A percentile compares a stretch with the other conserved stretches of the same genome.
phyloP scores from a whole-genome alignment of 2,113 vertebrate genomes.

The Ranitomeya imitator region DNA sequence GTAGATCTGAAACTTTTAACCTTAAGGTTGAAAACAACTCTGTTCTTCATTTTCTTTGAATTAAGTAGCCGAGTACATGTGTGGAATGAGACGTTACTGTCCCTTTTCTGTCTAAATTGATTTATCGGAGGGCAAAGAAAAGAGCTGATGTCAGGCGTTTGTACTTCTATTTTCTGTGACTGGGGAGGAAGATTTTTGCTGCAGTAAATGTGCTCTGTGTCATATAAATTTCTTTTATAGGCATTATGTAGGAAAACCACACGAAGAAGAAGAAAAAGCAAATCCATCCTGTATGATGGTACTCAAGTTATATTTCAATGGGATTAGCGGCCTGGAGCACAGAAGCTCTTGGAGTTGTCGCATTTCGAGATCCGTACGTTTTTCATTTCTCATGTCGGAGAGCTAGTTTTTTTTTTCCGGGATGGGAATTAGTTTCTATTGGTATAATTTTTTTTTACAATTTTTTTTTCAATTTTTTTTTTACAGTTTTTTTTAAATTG shows the following conservation, averaged over 20 bases:
- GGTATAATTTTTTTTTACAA: no score
- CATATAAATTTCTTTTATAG: neutral
- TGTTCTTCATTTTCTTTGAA: neutral
- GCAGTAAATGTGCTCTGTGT: neutral
- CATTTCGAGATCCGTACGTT: no score
- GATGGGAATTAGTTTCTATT: no score
- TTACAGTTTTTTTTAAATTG: no score
- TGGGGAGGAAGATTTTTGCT: neutral
- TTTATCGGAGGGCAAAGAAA: conserved; percentile 3
- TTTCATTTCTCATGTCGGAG: no score
- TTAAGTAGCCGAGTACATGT: neutral
- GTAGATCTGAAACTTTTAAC: neutral
- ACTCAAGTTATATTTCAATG: neutral
- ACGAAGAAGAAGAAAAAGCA: neutral
- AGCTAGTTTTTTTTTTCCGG: no score
- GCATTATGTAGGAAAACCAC: neutral
- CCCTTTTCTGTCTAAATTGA: neutral
- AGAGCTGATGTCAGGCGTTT: neutral
- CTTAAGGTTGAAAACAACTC: neutral
- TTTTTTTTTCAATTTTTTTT: no score
- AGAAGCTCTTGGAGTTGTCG: no score
- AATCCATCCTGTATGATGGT: neutral
- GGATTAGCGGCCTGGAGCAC: neutral
- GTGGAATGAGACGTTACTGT: neutral
- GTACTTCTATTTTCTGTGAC: neutral